Conservation (phyloP, 2,113 vertebrate genomes). For the Microtus montanus region DNA sequence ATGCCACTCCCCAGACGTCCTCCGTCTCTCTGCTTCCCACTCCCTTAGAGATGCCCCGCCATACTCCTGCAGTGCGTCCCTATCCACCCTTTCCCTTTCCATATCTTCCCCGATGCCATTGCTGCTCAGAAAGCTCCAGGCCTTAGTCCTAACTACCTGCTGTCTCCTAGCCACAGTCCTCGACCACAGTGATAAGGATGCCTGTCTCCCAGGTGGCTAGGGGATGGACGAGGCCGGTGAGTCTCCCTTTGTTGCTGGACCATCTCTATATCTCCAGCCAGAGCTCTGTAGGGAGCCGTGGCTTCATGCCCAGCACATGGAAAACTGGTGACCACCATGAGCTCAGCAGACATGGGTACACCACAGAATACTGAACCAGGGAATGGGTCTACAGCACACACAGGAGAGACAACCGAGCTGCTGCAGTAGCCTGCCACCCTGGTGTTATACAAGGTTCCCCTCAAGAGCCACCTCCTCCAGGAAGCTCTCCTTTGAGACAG, state of each 20-base stretch:
- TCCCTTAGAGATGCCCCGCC: not conserved
- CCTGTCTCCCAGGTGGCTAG: not conserved
- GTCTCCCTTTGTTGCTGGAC: not conserved
- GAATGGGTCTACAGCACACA: not conserved
- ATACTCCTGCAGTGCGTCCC: not conserved
- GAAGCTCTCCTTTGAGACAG: not conserved
- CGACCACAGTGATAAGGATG: not conserved
- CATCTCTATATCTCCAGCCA: not conserved
- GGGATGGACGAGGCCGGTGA: too few species aligned
- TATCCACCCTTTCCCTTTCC: fast-evolving
- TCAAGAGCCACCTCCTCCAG: not conserved
- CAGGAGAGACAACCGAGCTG: not conserved
- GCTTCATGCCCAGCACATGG: too few species aligned
- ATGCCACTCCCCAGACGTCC: not conserved
- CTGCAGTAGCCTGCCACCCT: too few species aligned
- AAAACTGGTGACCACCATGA: not conserved
- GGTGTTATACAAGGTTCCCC: not conserved
- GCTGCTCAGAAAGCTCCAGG: not conserved
- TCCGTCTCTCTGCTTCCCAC: not conserved
- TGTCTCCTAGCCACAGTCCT: not conserved
- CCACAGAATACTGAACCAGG: not conserved
- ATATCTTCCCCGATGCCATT: not conserved
- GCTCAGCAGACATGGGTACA: not conserved
- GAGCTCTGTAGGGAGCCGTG: not conserved
- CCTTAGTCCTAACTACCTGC: not conserved